phyloP scores from a whole-genome alignment of 2,797 vertebrate genomes.

The Acipenser oxyrinchus region DNA sequence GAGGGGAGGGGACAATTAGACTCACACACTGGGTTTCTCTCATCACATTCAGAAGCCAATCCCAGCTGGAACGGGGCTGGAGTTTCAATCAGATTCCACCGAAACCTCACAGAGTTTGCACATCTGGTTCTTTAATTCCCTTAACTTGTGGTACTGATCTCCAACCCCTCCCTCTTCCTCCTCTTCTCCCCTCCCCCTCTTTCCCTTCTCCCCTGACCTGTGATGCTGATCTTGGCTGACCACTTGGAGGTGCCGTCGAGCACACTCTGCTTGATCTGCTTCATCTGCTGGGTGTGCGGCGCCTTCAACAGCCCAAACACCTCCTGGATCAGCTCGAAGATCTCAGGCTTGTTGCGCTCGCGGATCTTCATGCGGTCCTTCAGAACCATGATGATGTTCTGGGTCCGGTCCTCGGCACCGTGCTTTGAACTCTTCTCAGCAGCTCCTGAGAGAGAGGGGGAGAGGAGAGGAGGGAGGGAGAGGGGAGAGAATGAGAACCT shows the following conservation, averaged over 20 bases:
- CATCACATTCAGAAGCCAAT: neutral
- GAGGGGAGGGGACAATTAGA: slow-evolving; percentile 18
- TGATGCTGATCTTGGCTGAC: slow-evolving; percentile 98
- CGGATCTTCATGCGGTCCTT: slow-evolving; percentile 99
- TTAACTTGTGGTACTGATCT: neutral
- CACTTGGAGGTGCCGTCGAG: slow-evolving; percentile 96
- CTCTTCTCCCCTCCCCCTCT: slow-evolving; percentile 5
- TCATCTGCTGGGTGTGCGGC: slow-evolving; percentile 90
- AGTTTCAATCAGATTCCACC: neutral
- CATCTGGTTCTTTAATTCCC: neutral
- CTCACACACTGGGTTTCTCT: neutral
- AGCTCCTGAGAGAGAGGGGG: slow-evolving; percentile 61
- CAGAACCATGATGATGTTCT: slow-evolving; percentile 98
- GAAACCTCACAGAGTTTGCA: neutral
- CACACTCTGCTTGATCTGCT: slow-evolving; percentile 95
- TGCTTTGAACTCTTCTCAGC: slow-evolving; percentile 98
- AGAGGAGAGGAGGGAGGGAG: slow-evolving; percentile 10
- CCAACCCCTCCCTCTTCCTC: neutral
- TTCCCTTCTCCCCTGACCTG: slow-evolving; percentile 58
- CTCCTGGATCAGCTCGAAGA: slow-evolving; percentile 97
- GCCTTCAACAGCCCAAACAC: slow-evolving; percentile 78
- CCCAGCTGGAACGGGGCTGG: no score
- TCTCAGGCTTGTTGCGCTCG: slow-evolving; percentile 96
- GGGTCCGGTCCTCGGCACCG: slow-evolving; percentile 90
- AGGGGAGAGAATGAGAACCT: neutral